Evolutionary conservation across 2,113 vertebrate species (phyloP).

Genomic region (Ptychochromis oligacanthus): DNA sequence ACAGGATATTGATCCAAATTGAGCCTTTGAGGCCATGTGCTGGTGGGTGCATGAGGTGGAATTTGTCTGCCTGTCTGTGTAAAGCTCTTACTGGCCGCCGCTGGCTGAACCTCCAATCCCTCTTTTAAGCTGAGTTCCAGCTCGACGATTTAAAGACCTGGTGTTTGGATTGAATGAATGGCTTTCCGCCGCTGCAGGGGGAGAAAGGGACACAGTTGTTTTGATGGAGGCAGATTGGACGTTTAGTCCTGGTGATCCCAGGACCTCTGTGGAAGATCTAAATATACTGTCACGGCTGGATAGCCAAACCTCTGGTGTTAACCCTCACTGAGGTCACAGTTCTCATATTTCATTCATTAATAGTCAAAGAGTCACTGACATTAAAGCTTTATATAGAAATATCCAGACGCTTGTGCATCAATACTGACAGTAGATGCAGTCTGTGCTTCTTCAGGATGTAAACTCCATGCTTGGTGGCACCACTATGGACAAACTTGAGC

Average conservation of each 20-base stretch:
- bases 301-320: conserved; percentile 12
- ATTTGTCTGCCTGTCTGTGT: conserved; percentile 29
- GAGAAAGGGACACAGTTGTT: conserved; percentile 26
- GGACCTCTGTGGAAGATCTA: conserved; percentile 24
- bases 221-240: conserved; percentile 40
- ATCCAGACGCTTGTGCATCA: not conserved
- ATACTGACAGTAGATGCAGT: not conserved
- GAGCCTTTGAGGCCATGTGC: conserved; percentile 44
- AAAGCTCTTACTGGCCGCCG: conserved; percentile 42
- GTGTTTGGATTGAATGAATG: conserved; percentile 29
- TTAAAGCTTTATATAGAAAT: too few species aligned
- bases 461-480: not conserved
- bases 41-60: conserved; percentile 14
- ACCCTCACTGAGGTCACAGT: not conserved
- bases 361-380: not conserved
- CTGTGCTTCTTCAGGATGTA: not conserved
- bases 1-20: conserved; percentile 58
- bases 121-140: conserved; percentile 35
- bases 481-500: not conserved
- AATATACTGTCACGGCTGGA: conserved; percentile 19
- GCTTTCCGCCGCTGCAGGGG: conserved; percentile 7
- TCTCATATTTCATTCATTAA: conserved; percentile 31
- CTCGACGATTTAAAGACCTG: conserved; percentile 38
- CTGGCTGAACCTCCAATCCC: conserved; percentile 26
- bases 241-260: conserved; percentile 35